These are phyloP conservation scores for Electrophaes corylata DNA, from an alignment of 2,888 invertebrate genomes.

Conservation along the genomic window DNA sequence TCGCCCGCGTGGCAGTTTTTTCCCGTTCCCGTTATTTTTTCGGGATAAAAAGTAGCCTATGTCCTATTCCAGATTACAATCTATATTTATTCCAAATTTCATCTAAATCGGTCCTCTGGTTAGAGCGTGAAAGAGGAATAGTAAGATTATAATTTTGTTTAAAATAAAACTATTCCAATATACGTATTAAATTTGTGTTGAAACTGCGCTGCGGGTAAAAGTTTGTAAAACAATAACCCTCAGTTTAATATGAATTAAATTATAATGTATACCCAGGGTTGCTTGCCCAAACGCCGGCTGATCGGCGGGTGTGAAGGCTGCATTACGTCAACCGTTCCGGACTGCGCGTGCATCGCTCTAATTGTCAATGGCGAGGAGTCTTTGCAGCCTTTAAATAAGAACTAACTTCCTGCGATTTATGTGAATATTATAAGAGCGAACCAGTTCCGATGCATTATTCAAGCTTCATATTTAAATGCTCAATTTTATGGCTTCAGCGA, in stretches of 20 bases:
- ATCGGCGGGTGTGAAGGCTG: slow-evolving; percentile 68
- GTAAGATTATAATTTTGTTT: no score
- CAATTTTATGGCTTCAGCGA: slow-evolving; percentile 13
- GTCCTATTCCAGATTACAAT: no score
- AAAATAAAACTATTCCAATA: no score
- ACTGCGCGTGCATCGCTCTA: slow-evolving; percentile 72
- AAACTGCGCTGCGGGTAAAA: not conserved
- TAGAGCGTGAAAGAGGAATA: no score
- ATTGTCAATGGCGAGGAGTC: slow-evolving; percentile 64
- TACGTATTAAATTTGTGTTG: not conserved
- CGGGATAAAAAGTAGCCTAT: no score
- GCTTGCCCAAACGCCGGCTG: slow-evolving; percentile 36
- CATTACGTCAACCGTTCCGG: slow-evolving; percentile 76
- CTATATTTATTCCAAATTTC: no score
- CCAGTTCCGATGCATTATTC: slow-evolving; percentile 21
- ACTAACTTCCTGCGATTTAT: slow-evolving; percentile 29
- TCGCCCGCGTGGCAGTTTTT: no score
- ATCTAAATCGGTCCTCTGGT: no score
- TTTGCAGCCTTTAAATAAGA: slow-evolving; percentile 34
- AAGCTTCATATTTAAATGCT: slow-evolving; percentile 11
- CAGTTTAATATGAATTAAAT: not conserved
- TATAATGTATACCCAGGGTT: slow-evolving; percentile 23
- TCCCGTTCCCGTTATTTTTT: no score
- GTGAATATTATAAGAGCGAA: slow-evolving; percentile 11
- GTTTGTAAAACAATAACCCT: not conserved